Evolutionary conservation across 2,797 vertebrate species (phyloP).

Genomic region (Fistularia commersonii): DNA sequence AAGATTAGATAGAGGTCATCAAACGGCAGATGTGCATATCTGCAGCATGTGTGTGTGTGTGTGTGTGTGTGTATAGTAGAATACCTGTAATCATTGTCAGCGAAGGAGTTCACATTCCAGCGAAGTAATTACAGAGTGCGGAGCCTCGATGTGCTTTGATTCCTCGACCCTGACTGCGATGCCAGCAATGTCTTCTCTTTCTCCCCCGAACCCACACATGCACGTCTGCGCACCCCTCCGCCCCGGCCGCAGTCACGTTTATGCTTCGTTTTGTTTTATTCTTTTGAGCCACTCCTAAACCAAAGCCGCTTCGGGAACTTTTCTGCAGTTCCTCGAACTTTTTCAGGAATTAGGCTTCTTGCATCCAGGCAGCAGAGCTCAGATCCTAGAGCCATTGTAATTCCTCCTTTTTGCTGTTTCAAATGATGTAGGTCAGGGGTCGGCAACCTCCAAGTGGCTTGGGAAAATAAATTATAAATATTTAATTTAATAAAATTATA

Average conservation of each 20-base stretch:
- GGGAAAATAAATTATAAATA: too few species aligned
- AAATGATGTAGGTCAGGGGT: too few species aligned
- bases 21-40: conserved; percentile 46
- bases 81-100: conserved; percentile 65
- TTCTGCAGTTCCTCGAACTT: too few species aligned
- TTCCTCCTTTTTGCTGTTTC: too few species aligned
- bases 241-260: conserved; percentile 1
- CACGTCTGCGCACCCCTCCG: conserved; percentile 15
- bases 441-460: too few species aligned
- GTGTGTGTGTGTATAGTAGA: too few species aligned
- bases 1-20: conserved; percentile 22
- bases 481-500: too few species aligned
- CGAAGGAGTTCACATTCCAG: conserved; percentile 56
- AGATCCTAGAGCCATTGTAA: too few species aligned
- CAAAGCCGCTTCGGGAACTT: too few species aligned
- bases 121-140: conserved; percentile 62
- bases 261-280: neutral
- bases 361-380: too few species aligned
- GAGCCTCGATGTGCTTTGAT: conserved; percentile 52
- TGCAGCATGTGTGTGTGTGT: conserved; percentile 21
- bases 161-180: conserved; percentile 55
- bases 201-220: conserved; percentile 31
- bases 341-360: too few species aligned
- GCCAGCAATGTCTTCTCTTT: conserved; percentile 31
- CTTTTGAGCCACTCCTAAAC: neutral